phyloP scores from a whole-genome alignment of 2,797 vertebrate species.

The Acomys russatus region DNA sequence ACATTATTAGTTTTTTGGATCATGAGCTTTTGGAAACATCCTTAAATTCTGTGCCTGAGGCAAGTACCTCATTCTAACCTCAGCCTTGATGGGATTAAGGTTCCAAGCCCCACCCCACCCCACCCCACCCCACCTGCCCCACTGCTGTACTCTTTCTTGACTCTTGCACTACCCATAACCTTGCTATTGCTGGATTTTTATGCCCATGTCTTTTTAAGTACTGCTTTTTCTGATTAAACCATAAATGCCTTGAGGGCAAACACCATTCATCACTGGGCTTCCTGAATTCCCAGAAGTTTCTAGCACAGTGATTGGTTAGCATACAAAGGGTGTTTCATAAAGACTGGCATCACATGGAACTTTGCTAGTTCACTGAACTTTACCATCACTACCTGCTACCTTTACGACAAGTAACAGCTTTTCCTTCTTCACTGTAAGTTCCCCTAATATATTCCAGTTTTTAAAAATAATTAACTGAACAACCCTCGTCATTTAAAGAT shows the following conservation, averaged over 20 bases:
- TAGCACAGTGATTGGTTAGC: background rate
- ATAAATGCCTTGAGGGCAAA: background rate
- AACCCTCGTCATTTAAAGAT: background rate
- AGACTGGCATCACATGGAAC: background rate
- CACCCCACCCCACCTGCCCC: background rate
- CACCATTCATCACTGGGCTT: background rate
- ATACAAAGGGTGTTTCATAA: background rate
- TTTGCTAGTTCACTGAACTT: background rate
- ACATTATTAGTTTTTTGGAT: conserved; percentile 35
- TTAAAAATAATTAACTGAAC: conserved; percentile 50
- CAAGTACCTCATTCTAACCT: background rate
- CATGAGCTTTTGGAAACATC: background rate
- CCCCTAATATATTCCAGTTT: background rate
- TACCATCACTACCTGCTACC: background rate
- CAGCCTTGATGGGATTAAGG: background rate
- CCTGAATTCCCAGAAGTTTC: background rate
- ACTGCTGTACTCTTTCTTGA: background rate
- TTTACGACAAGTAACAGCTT: background rate
- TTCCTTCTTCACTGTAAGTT: background rate
- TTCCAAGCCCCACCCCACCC: background rate
- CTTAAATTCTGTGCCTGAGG: background rate
- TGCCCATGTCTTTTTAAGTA: background rate
- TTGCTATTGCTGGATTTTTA: background rate
- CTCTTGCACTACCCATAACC: background rate
- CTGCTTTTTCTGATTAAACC: conserved; percentile 26